A percentile compares a stretch with the other conserved stretches of the same genome.
Conservation (phyloP, 2,113 vertebrate species). For the Varanus komodoensis region DNA sequence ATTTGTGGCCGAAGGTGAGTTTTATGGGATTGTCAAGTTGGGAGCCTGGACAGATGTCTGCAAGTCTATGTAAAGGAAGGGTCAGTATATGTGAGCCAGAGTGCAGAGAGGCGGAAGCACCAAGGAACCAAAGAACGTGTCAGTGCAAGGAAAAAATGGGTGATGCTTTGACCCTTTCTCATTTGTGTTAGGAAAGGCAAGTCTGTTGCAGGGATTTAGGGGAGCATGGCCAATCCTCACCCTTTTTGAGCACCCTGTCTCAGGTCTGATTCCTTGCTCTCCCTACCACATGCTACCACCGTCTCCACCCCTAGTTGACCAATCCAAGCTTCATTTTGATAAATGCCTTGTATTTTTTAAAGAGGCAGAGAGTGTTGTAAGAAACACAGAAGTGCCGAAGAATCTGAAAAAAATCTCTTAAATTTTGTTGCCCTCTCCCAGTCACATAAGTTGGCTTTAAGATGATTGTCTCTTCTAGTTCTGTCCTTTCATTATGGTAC, state of each 20-base stretch:
- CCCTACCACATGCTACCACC: no score
- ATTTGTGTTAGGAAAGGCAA: neutral
- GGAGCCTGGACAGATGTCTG: neutral
- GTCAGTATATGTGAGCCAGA: neutral
- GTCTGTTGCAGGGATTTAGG: neutral
- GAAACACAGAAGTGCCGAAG: neutral
- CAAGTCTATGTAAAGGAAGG: neutral
- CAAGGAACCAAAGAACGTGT: neutral
- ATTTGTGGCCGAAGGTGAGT: neutral
- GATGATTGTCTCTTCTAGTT: no score
- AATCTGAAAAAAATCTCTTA: neutral
- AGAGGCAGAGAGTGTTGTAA: no score
- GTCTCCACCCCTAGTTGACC: neutral
- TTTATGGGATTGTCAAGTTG: no score
- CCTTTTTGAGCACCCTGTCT: neutral
- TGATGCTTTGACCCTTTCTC: neutral
- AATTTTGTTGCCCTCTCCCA: neutral
- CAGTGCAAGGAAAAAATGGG: neutral
- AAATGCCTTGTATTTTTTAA: neutral
- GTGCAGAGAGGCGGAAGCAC: neutral
- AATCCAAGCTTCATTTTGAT: neutral
- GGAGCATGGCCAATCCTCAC: neutral
- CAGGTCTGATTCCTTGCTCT: neutral
- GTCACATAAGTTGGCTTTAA: neutral
- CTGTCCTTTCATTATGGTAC: neutral